Evolutionary conservation across 2,797 vertebrate species (phyloP).

Genomic region (Brachyalestes nurse): DNA sequence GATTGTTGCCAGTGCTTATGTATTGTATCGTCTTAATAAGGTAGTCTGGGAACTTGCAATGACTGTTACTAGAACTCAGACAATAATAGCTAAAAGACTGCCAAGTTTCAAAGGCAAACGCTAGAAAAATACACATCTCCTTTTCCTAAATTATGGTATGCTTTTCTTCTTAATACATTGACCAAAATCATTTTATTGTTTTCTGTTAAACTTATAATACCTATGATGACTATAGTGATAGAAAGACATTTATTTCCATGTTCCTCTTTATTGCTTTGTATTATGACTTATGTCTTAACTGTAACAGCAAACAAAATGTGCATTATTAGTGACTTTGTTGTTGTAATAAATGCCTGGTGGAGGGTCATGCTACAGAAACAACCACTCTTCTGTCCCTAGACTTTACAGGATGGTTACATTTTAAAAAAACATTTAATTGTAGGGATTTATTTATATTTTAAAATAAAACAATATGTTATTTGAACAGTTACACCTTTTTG

Average conservation of each 20-base stretch:
- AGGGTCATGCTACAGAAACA: no score
- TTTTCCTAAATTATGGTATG: not conserved
- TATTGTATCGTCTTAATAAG: constrained; percentile 63
- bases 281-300: not conserved
- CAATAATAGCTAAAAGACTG: constrained; percentile 46
- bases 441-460: no score
- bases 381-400: no score
- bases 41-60: constrained; percentile 49
- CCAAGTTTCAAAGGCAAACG: constrained; percentile 46
- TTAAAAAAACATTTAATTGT: no score
- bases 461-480: no score
- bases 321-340: not conserved
- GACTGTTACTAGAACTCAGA: constrained; percentile 29
- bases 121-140: constrained; percentile 13
- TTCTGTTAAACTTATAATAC: not conserved
- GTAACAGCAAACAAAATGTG: constrained; percentile 17
- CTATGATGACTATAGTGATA: no score
- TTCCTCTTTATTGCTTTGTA: not conserved
- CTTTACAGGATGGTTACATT: no score
- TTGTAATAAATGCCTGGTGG: constrained; percentile 17
- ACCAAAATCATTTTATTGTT: not conserved
- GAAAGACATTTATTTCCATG: not conserved
- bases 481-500: no score
- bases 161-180: not conserved
- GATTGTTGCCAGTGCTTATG: constrained; percentile 63